phyloP scores from a whole-genome alignment of 2,113 vertebrate genomes.

The Poecilia latipinna region DNA sequence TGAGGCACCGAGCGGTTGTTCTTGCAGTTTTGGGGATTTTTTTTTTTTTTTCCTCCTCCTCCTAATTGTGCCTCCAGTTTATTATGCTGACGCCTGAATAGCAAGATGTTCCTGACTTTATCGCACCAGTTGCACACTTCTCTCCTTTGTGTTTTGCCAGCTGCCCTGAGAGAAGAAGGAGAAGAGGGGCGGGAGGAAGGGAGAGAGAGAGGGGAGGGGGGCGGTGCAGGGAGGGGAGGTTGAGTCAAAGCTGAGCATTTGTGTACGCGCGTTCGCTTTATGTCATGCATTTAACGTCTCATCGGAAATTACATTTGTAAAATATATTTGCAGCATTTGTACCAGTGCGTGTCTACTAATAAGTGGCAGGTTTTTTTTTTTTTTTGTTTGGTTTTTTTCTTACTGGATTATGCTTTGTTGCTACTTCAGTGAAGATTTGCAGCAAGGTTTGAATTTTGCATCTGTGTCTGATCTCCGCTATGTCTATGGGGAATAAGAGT shows the following conservation, averaged over 20 bases:
- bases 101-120: conserved; percentile 80
- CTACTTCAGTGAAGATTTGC: conserved; percentile 1
- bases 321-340: conserved; percentile 4
- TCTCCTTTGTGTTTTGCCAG: conserved; percentile 81
- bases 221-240: background rate
- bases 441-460: conserved; percentile 27
- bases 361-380: background rate
- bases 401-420: background rate
- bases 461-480: conserved; percentile 25
- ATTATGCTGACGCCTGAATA: conserved; percentile 74
- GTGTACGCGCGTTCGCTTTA: conserved; percentile 16
- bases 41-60: conserved; percentile 13
- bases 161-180: conserved; percentile 68
- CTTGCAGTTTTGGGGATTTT: conserved; percentile 32
- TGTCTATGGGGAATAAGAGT: conserved; percentile 41
- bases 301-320: conserved; percentile 29
- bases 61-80: conserved; percentile 71
- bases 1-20: conserved; percentile 48
- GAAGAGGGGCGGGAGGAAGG: background rate
- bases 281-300: conserved; percentile 28
- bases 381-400: no score
- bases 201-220: background rate
- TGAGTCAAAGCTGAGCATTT: conserved; percentile 28
- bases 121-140: conserved; percentile 82
- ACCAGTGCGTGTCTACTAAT: background rate